A percentile compares a stretch with the other conserved stretches of the same genome.
Conservation (phyloP, 2,113 vertebrate species). For the Oreotrochilus melanogaster region DNA sequence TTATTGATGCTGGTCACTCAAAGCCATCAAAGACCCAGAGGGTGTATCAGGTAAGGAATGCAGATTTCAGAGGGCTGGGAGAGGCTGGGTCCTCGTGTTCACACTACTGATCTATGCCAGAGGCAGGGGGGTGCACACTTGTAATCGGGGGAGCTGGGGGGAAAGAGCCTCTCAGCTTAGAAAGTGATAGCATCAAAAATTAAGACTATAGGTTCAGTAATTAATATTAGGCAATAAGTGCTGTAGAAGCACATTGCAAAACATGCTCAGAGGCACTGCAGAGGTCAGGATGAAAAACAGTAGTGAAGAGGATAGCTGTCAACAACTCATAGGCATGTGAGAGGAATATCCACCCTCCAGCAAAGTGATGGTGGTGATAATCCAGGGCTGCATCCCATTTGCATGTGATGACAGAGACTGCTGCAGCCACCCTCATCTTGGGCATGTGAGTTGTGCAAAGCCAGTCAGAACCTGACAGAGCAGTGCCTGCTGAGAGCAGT, state of each 20-base stretch:
- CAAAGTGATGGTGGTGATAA: not conserved
- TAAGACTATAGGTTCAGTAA: not conserved
- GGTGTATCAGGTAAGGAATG: not conserved
- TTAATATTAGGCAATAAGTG: not conserved
- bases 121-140: not conserved
- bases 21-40: not conserved
- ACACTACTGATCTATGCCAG: not conserved
- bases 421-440: accelerated
- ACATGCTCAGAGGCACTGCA: not conserved
- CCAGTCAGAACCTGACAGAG: not conserved
- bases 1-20: not conserved
- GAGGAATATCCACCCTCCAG: not conserved
- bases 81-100: not conserved
- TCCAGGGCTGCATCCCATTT: not conserved
- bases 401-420: not conserved
- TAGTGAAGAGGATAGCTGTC: not conserved
- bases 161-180: not conserved
- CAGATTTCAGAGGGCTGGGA: not conserved
- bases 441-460: not conserved
- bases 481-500: not conserved
- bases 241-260: not conserved
- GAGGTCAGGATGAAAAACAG: not conserved
- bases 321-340: not conserved
- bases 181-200: not conserved
- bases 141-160: not conserved